phyloP scores from a whole-genome alignment of 2,113 vertebrate genomes.

The Dicentrarchus labrax region DNA sequence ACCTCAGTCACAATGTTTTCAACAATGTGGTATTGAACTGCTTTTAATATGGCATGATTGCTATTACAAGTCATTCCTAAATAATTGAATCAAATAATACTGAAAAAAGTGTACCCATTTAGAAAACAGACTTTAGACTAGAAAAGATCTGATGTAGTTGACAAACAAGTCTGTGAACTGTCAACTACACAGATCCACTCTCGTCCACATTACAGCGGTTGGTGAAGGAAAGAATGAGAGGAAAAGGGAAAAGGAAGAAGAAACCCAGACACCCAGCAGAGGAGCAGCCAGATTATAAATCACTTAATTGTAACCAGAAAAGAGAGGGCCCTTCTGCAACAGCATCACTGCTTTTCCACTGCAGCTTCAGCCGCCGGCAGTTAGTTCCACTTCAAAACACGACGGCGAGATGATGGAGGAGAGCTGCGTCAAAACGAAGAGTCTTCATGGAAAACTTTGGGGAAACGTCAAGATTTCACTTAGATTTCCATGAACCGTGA shows the following conservation, averaged over 20 bases:
- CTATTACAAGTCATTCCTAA: neutral
- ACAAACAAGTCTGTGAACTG: constrained; percentile 27
- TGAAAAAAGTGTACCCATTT: neutral
- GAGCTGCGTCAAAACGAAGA: constrained; percentile 44
- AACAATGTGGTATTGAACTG: neutral
- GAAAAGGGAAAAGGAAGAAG: constrained; percentile 34
- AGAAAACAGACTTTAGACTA: neutral
- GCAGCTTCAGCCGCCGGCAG: constrained; percentile 33
- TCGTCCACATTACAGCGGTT: constrained; percentile 17
- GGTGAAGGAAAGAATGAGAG: constrained; percentile 17
- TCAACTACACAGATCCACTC: neutral
- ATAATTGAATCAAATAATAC: neutral
- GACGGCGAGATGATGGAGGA: constrained; percentile 35
- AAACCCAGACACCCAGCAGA: constrained; percentile 50
- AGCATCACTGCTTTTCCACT: constrained; percentile 58
- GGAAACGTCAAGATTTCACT: constrained; percentile 33
- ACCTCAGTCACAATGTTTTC: neutral
- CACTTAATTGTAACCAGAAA: constrained; percentile 71
- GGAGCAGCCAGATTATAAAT: constrained; percentile 66
- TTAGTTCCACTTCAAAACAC: constrained; percentile 61
- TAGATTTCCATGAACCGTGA: constrained; percentile 49
- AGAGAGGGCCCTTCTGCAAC: constrained; percentile 30
- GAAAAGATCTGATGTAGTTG: neutral
- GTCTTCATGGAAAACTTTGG: constrained; percentile 40
- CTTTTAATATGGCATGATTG: neutral